Percentiles rank a stretch among this genome's conserved stretches.
Evolutionary conservation across 1,140 invertebrate genomes (phyloP).

Genomic region (Odontomachus brunneus): DNA sequence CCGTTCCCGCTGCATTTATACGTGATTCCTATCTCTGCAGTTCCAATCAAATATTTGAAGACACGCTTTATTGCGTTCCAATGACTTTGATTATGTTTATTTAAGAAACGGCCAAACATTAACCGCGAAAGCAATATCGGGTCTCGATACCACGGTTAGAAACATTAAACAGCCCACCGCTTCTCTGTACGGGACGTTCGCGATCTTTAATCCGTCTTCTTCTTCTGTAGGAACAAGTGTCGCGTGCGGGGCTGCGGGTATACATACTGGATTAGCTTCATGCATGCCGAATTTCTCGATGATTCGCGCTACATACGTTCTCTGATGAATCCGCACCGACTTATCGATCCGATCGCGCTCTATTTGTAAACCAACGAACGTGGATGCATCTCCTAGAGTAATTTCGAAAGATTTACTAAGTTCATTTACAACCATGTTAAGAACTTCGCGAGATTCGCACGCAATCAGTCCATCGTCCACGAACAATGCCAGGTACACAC

Average conservation of each 20-base stretch:
- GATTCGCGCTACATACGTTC: slow-evolving; percentile 3
- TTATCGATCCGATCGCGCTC: background rate
- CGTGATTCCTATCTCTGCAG: slow-evolving; percentile 57
- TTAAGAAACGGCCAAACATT: slow-evolving; percentile 75
- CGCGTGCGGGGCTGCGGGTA: slow-evolving; percentile 26
- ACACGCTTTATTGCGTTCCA: slow-evolving; percentile 79
- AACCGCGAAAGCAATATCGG: slow-evolving; percentile 81
- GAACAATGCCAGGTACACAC: slow-evolving; percentile 13
- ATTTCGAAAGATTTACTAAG: slow-evolving; percentile 39
- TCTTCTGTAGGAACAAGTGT: background rate
- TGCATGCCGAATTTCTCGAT: slow-evolving; percentile 33
- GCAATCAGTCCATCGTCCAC: slow-evolving; percentile 65
- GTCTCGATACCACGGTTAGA: slow-evolving; percentile 70
- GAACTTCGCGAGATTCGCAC: slow-evolving; percentile 59
- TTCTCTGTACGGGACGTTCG: slow-evolving; percentile 39
- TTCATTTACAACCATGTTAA: background rate
- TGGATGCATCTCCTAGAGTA: background rate
- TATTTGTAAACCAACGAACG: slow-evolving; percentile 55
- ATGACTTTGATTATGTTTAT: slow-evolving; percentile 65
- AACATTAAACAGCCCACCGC: slow-evolving; percentile 48
- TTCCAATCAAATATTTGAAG: slow-evolving; percentile 80
- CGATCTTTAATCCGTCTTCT: background rate
- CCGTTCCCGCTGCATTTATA: slow-evolving; percentile 11
- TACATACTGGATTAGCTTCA: slow-evolving; percentile 6
- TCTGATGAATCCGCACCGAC: slow-evolving; percentile 31